Conservation (phyloP, 1,140 invertebrate genomes). For the Limonius californicus region DNA sequence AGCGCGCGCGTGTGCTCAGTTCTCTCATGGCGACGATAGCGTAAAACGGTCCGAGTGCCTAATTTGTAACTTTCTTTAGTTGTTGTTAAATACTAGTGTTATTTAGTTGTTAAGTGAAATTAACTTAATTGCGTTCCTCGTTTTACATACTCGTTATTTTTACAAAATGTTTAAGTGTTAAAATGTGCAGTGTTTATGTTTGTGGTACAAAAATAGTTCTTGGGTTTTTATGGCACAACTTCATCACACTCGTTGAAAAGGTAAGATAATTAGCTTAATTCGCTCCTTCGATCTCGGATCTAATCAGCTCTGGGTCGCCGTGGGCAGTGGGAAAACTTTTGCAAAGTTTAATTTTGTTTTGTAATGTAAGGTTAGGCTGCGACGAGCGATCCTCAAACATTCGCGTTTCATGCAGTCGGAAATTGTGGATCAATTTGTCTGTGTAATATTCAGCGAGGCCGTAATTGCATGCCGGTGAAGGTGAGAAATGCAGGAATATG, state of each 20-base stretch:
- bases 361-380: slow-evolving; percentile 6
- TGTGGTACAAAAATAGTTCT: slow-evolving; percentile 18
- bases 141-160: background rate
- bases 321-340: background rate
- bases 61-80: slow-evolving; percentile 16
- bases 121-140: slow-evolving; percentile 1
- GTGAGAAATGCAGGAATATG: slow-evolving; percentile 12
- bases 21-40: slow-evolving; percentile 11
- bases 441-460: background rate
- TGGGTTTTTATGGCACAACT: slow-evolving; percentile 15
- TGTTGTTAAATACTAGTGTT: slow-evolving; percentile 15
- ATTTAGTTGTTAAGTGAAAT: slow-evolving; percentile 15
- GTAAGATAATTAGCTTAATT: background rate
- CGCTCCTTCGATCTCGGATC: too few species aligned
- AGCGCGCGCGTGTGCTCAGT: background rate
- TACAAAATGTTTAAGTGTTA: slow-evolving; percentile 19
- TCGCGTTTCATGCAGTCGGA: background rate
- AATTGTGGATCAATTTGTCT: slow-evolving; percentile 12
- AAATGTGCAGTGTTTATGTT: slow-evolving; percentile 18
- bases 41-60: slow-evolving; percentile 9
- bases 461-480: slow-evolving; percentile 3
- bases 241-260: slow-evolving; percentile 5
- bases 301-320: too few species aligned
- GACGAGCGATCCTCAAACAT: background rate
- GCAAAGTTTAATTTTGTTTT: slow-evolving; percentile 10